Evolutionary conservation across 64 coral and sea anemone genomes (phyloP).

Genomic region (Porites lutea): DNA sequence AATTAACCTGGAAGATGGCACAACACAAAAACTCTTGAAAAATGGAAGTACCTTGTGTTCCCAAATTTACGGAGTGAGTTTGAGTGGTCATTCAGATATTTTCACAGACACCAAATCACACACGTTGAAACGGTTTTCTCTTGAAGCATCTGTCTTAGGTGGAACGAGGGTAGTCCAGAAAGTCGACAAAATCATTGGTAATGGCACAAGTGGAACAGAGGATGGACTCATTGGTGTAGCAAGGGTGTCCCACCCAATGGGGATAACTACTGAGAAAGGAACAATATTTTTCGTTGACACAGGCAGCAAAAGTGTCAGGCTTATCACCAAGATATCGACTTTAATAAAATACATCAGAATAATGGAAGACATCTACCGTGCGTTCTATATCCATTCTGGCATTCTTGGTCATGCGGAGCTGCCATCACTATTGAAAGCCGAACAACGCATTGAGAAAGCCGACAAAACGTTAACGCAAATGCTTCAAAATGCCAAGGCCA

Average conservation of each 20-base stretch:
- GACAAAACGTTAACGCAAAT: slow-evolving; percentile 43
- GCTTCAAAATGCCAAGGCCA: slow-evolving; percentile 65
- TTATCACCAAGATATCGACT: slow-evolving; percentile 35
- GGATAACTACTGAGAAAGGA: slow-evolving; percentile 24
- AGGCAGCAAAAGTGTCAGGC: slow-evolving; percentile 67
- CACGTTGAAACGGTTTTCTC: slow-evolving; percentile 61
- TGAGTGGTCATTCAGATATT: slow-evolving; percentile 56
- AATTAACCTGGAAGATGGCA: slow-evolving; percentile 62
- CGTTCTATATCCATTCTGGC: slow-evolving; percentile 63
- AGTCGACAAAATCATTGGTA: slow-evolving; percentile 62
- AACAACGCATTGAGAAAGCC: slow-evolving; percentile 63
- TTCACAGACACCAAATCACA: slow-evolving; percentile 66
- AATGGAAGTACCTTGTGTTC: slow-evolving; percentile 33
- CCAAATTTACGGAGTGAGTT: slow-evolving; percentile 59
- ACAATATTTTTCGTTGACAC: slow-evolving; percentile 50
- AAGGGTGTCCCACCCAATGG: slow-evolving; percentile 37
- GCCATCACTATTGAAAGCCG: slow-evolving; percentile 53
- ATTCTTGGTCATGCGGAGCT: slow-evolving; percentile 59
- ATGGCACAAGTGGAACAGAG: slow-evolving; percentile 62
- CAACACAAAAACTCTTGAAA: slow-evolving; percentile 40
- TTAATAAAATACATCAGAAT: slow-evolving; percentile 68
- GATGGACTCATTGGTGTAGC: not conserved
- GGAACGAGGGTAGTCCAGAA: slow-evolving; percentile 1
- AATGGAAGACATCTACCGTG: slow-evolving; percentile 75
- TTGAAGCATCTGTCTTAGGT: slow-evolving; percentile 41